These are phyloP conservation scores for Trichacis sp. DNA, from an alignment of 2,888 invertebrate species.

Conservation along the genomic window DNA sequence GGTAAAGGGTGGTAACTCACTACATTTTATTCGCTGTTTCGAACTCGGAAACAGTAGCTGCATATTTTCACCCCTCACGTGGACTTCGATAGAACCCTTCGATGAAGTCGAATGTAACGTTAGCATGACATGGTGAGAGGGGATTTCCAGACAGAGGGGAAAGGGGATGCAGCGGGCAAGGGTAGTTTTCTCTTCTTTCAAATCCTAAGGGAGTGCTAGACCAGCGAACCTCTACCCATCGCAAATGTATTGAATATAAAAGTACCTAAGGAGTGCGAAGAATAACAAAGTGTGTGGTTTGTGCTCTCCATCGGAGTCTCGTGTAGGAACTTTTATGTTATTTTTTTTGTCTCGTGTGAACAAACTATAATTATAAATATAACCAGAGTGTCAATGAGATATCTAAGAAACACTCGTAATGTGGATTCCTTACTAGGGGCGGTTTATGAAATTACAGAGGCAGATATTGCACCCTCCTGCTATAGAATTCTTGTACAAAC, in stretches of 20 bases:
- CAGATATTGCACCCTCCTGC: conserved; percentile 22
- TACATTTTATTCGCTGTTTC: background rate
- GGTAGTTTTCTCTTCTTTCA: conserved; percentile 44
- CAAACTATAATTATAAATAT: conserved; percentile 65
- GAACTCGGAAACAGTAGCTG: conserved; percentile 24
- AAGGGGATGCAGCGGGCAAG: conserved; percentile 19
- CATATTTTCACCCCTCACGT: conserved; percentile 25
- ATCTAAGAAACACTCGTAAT: conserved; percentile 4
- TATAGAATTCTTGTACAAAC: conserved; percentile 40
- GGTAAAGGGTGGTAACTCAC: no score
- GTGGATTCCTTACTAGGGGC: conserved; percentile 35
- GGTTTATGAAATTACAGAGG: conserved; percentile 21
- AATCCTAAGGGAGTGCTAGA: conserved; percentile 63
- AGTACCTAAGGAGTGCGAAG: conserved; percentile 63
- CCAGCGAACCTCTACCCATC: conserved; percentile 47
- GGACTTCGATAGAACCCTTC: conserved; percentile 53
- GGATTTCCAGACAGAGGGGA: conserved; percentile 12
- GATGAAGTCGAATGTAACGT: no score
- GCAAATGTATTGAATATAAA: conserved; percentile 68
- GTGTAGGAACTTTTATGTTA: conserved; percentile 19
- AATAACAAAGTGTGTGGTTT: conserved; percentile 56
- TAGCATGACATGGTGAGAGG: conserved; percentile 18
- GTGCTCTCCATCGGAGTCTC: conserved; percentile 11
- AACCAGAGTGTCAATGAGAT: no score
- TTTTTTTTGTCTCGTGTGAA: conserved; percentile 47